phyloP scores from a whole-genome alignment of 2,888 invertebrate species.

The Macrophya annulata region DNA sequence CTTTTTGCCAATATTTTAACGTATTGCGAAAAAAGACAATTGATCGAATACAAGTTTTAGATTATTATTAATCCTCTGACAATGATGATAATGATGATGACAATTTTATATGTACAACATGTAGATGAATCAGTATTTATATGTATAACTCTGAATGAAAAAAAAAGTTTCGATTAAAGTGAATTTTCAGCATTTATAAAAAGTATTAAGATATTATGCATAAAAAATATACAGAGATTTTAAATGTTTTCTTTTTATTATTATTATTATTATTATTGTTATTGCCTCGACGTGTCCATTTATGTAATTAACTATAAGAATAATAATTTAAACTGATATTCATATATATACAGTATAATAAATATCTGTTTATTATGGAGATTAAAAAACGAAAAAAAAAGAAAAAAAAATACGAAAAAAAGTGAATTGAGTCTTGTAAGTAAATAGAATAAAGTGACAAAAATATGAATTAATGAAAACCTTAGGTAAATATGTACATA shows the following conservation, averaged over 20 bases:
- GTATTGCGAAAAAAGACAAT: background rate
- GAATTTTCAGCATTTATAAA: conserved; percentile 14
- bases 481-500: conserved; percentile 47
- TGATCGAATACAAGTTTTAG: background rate
- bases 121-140: background rate
- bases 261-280: conserved; percentile 1
- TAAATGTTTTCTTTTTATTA: background rate
- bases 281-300: conserved; percentile 43
- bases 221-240: conserved; percentile 1
- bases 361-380: background rate
- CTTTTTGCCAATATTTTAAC: background rate
- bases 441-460: conserved; percentile 32
- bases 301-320: conserved; percentile 12
- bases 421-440: conserved; percentile 35
- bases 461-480: conserved; percentile 13
- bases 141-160: background rate
- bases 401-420: background rate
- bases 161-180: background rate
- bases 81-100: background rate
- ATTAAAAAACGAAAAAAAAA: background rate
- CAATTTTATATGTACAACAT: background rate
- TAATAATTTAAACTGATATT: background rate
- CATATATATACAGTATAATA: background rate
- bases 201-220: background rate
- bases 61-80: background rate